Conservation (phyloP, 2,797 vertebrate species). For the Zalophus californianus region DNA sequence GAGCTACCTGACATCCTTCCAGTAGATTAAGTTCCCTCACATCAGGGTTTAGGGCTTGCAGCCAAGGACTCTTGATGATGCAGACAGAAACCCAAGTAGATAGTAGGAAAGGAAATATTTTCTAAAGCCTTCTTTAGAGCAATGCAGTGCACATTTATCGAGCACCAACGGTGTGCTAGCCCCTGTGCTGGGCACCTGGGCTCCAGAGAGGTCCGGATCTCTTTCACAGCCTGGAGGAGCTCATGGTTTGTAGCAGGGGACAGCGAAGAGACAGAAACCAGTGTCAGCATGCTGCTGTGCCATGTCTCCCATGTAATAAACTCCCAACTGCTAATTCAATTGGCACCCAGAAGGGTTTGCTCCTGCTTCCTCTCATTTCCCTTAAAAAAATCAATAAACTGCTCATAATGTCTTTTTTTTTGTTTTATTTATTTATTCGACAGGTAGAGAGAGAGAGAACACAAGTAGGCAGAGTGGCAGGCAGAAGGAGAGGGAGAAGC, state of each 20-base stretch:
- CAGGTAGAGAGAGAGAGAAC: no score
- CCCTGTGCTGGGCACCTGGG: neutral
- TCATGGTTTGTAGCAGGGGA: neutral
- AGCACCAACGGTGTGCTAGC: neutral
- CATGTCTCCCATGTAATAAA: neutral
- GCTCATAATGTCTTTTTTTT: neutral
- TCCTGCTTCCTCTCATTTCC: conserved; percentile 23
- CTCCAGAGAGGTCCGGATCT: fast-evolving
- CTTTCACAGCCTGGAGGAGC: neutral
- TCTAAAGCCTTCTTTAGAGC: neutral
- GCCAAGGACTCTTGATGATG: neutral
- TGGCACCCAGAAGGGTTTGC: neutral
- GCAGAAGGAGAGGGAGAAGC: no score
- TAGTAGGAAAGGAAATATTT: neutral
- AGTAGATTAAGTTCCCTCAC: neutral
- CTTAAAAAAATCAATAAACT: conserved; percentile 35
- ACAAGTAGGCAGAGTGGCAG: no score
- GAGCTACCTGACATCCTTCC: neutral
- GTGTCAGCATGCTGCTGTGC: fast-evolving
- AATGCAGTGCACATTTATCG: neutral
- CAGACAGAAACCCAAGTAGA: neutral
- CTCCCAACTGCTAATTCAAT: neutral
- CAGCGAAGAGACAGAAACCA: fast-evolving
- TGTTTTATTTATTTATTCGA: no score
- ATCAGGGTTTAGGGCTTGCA: neutral